Evolutionary conservation across 2,888 invertebrate genomes (phyloP), one percentile per base, ranked within the genome.

Genomic region (Oxytorus armatus): DNA sequence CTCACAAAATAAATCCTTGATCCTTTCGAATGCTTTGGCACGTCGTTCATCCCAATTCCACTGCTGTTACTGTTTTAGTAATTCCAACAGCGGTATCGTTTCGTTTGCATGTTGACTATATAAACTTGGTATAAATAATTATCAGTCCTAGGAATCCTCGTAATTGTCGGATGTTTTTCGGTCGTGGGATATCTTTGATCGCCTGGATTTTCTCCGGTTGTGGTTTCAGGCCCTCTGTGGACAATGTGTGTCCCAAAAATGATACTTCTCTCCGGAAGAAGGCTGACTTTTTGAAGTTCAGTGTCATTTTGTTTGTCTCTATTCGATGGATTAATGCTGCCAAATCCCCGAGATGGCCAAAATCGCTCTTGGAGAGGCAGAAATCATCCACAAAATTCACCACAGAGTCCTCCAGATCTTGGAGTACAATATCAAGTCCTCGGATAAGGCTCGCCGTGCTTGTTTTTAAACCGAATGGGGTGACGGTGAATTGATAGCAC

Each of bases 301-400:
- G 10, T 0, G 74, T 66, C 55, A 74, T 65, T 1, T 47, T 59
- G 16, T 51, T 21, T 4, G 49, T 3, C 4, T 49, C n/a, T 0
- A 66, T 5, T 1, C 59, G 0, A 1, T 3, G 1, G 0, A 68
- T 16, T 0, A 75, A 14, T 11, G 57, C 16, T 1, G 29, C n/a
- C 4, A 55, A 21, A 16, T 66, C 39, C 3, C 5, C 2, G n/a
- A 66, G 23, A 16, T 68, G 75, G 0, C 49, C 49, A 11, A 33
- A 44, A 21, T n/a, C n/a, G n/a, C n/a, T 55, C 2, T 2, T 1
- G 0, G 59, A 70, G 0, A 59, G 21, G 7, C 57, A 57, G 0
- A 70, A n/a, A 21, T 70, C 57, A n/a, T 69, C 57, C 0, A 53
- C 55, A 0, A 57, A 29, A n/a, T 57, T 57, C 0, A 47, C 57